Conservation (phyloP, 2,888 invertebrate genomes). For the Hydraecia micacea region DNA sequence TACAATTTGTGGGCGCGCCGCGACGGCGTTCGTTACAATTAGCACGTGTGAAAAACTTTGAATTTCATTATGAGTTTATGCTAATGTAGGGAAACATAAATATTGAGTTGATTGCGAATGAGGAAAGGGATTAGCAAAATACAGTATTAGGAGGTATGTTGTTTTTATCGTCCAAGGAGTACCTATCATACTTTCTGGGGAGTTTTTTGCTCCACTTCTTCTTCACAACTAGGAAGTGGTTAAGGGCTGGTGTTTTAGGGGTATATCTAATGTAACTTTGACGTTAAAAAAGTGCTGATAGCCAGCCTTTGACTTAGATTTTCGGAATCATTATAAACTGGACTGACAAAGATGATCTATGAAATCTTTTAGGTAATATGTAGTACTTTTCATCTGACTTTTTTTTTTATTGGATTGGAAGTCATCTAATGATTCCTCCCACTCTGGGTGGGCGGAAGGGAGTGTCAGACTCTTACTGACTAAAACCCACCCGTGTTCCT, state of each 20-base stretch:
- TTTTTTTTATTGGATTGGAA: too few relatives aligned
- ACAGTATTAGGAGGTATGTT: not conserved
- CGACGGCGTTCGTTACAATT: conserved; percentile 59
- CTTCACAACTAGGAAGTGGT: not conserved
- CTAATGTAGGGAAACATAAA: conserved; percentile 46
- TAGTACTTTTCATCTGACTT: too few relatives aligned
- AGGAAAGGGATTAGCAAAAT: conserved; percentile 11
- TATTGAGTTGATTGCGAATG: conserved; percentile 42
- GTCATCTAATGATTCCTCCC: too few relatives aligned
- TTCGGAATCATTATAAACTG: not conserved
- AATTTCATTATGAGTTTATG: conserved; percentile 54
- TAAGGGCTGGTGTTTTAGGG: not conserved
- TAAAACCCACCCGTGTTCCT: too few relatives aligned
- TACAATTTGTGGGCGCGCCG: conserved; percentile 71
- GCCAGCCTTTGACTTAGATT: not conserved
- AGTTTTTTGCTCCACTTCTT: not conserved
- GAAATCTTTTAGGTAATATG: not conserved
- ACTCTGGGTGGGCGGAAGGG: too few relatives aligned
- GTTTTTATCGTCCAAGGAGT: not conserved
- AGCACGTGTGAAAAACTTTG: conserved; percentile 61
- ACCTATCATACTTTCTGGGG: not conserved
- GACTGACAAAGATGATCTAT: not conserved
- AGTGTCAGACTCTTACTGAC: too few relatives aligned
- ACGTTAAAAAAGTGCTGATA: too few relatives aligned
- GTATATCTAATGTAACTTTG: not conserved